Conservation (phyloP, 1,140 invertebrate species). For the Cydia fagiglandana region DNA sequence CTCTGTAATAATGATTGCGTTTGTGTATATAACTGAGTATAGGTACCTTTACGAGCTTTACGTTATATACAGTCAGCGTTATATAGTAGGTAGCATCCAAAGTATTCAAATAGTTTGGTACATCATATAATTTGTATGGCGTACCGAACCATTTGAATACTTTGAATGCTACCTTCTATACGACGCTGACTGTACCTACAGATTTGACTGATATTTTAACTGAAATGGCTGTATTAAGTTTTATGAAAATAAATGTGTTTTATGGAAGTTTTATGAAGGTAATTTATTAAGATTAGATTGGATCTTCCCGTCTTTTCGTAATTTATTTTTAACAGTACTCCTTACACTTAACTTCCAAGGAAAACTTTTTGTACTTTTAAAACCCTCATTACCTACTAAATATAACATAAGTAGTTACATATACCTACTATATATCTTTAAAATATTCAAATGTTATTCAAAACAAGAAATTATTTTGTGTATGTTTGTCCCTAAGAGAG, state of each 20-base stretch:
- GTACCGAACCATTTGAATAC: no score
- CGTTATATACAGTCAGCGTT: background rate
- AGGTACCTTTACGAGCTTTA: background rate
- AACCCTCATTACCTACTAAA: background rate
- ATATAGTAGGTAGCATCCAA: no score
- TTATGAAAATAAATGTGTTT: background rate
- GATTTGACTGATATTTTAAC: background rate
- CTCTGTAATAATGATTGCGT: background rate
- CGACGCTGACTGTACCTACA: background rate
- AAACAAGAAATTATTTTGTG: slow-evolving; percentile 13
- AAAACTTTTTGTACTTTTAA: slow-evolving; percentile 15
- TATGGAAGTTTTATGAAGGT: background rate
- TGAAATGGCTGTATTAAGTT: slow-evolving; percentile 9
- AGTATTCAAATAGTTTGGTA: no score
- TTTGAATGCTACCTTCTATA: no score
- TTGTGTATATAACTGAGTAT: background rate
- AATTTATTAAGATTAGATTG: background rate
- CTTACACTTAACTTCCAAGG: slow-evolving; percentile 19
- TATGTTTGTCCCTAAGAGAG: background rate
- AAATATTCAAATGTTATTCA: slow-evolving; percentile 2
- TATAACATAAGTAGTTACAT: slow-evolving; percentile 20
- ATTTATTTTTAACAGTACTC: background rate
- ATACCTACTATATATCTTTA: background rate
- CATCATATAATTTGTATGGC: no score
- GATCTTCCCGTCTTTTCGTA: background rate